These are phyloP conservation scores for Macquaria ambigua DNA, from an alignment of 2,113 vertebrate genomes.

Conservation along the genomic window DNA sequence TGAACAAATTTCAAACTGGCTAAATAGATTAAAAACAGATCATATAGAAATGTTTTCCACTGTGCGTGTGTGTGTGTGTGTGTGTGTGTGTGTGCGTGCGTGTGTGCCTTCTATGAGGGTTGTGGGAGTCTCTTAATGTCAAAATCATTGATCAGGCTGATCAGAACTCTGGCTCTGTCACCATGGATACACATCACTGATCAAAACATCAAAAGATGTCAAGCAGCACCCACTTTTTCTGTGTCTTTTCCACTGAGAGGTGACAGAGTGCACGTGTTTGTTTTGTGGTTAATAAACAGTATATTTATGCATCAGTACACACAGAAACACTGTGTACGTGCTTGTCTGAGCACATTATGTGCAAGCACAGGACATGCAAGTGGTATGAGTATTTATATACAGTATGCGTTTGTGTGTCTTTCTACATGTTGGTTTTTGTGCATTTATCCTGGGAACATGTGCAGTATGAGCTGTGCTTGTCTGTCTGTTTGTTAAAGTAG, in stretches of 20 bases:
- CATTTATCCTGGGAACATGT: not conserved
- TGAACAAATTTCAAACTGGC: not conserved
- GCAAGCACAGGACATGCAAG: not conserved
- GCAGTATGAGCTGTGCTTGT: not conserved
- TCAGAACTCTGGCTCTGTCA: not conserved
- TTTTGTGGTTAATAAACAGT: not conserved
- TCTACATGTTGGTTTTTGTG: not conserved
- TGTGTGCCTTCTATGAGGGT: not conserved
- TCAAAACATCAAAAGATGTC: not conserved
- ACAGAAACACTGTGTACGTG: not conserved
- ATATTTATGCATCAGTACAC: not conserved
- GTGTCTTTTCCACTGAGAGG: not conserved
- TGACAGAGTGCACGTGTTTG: not conserved
- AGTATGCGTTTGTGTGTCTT: not conserved
- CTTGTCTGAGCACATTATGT: not conserved
- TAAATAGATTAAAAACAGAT: not conserved
- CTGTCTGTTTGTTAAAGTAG: not conserved
- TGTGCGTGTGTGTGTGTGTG: not conserved
- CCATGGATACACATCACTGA: constrained; percentile 12
- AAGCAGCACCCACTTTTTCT: not conserved
- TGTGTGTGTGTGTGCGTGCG: not conserved
- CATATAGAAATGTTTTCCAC: not conserved
- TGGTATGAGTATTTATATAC: not conserved
- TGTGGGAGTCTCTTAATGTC: not conserved
- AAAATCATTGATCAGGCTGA: constrained; percentile 3